These are phyloP conservation scores for Hetaerina titia DNA, from an alignment of 2,888 invertebrate species.

Conservation along the genomic window DNA sequence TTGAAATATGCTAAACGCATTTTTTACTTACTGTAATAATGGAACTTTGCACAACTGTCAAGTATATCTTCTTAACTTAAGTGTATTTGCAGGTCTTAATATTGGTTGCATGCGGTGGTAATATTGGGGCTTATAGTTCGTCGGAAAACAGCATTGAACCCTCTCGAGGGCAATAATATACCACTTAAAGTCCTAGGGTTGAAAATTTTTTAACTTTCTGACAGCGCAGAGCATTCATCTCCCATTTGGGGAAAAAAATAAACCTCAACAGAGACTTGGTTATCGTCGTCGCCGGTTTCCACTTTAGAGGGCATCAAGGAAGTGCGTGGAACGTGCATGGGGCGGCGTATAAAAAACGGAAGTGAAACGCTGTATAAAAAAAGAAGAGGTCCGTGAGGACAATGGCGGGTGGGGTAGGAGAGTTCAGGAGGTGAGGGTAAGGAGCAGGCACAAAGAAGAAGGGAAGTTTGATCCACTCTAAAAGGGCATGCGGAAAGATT, in stretches of 20 bases:
- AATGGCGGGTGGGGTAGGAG: background rate
- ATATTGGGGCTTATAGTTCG: background rate
- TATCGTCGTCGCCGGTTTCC: background rate
- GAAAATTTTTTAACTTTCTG: constrained; percentile 4
- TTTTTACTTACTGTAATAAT: background rate
- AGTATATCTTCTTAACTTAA: background rate
- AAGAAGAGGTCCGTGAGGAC: background rate
- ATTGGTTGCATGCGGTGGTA: background rate
- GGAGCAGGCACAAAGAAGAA: background rate
- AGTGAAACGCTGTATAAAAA: background rate
- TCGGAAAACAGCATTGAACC: background rate
- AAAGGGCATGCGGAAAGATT: background rate
- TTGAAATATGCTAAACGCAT: background rate
- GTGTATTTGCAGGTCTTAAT: background rate
- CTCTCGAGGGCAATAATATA: constrained; percentile 12
- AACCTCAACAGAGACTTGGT: background rate
- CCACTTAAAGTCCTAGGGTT: background rate
- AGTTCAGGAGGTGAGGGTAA: background rate
- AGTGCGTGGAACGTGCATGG: background rate
- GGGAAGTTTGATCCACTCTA: constrained; percentile 5
- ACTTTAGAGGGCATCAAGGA: background rate
- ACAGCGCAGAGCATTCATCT: constrained; percentile 14
- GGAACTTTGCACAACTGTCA: background rate
- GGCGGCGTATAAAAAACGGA: background rate
- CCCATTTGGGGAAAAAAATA: background rate